Conservation (phyloP, 2,113 vertebrate genomes). For the Platysternon megacephalum region DNA sequence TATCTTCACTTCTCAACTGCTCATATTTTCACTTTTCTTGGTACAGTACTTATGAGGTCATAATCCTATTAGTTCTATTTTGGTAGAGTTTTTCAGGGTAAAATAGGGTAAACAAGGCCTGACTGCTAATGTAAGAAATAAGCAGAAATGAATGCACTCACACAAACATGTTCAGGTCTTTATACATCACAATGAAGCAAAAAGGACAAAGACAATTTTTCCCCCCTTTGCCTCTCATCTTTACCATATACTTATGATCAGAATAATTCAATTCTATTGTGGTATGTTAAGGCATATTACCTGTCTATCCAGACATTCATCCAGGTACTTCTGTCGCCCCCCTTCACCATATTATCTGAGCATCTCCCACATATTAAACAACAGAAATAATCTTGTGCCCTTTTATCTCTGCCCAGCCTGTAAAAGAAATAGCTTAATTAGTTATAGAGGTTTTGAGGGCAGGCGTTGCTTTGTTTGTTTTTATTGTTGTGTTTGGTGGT, state of each 20-base stretch:
- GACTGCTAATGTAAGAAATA: not conserved
- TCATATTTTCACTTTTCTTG: not conserved
- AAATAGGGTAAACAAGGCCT: not conserved
- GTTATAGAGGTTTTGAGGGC: not conserved
- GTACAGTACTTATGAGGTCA: not conserved
- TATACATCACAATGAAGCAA: not conserved
- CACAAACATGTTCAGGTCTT: not conserved
- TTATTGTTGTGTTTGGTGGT: not conserved
- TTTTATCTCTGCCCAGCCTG: slow-evolving; percentile 12
- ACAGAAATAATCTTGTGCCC: not conserved
- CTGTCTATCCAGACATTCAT: not conserved
- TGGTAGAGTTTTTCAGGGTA: not conserved
- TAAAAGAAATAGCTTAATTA: slow-evolving; percentile 17
- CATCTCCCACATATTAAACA: not conserved
- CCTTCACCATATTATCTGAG: not conserved
- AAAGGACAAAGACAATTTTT: not conserved
- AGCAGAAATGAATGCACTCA: not conserved
- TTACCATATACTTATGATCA: not conserved
- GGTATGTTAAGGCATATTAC: not conserved
- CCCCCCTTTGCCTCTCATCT: not conserved
- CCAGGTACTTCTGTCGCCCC: not conserved
- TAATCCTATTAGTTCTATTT: not conserved
- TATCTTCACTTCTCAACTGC: not conserved
- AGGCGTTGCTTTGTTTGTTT: not conserved
- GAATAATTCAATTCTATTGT: not conserved